A percentile compares a stretch with the other conserved stretches of the same genome.
phyloP scores from a whole-genome alignment of 2,797 vertebrate genomes.

The Salarias fasciatus region DNA sequence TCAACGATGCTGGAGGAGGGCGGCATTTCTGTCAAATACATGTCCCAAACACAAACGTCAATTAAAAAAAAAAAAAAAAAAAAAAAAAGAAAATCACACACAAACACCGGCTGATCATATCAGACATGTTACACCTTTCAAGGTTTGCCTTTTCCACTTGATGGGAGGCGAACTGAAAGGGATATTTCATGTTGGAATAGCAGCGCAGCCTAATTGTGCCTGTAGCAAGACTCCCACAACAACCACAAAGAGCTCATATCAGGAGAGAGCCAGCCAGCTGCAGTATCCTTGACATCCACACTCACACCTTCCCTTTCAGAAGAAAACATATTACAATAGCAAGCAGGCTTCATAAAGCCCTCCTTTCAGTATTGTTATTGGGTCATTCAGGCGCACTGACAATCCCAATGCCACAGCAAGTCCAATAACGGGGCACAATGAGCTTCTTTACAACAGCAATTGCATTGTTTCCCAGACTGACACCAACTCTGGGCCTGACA shows the following conservation, averaged over 20 bases:
- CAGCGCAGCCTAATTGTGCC: neutral
- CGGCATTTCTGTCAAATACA: constrained; percentile 76
- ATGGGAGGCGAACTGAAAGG: neutral
- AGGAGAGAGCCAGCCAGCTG: constrained; percentile 13
- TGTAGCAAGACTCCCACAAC: neutral
- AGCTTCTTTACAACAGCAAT: constrained; percentile 60
- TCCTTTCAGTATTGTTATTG: constrained; percentile 60
- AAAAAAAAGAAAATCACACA: too few species aligned
- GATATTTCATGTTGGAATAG: neutral
- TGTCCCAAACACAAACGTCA: neutral
- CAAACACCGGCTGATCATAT: too few species aligned
- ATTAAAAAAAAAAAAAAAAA: too few species aligned
- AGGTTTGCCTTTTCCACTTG: neutral
- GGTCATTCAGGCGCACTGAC: constrained; percentile 64
- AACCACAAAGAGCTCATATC: constrained; percentile 26
- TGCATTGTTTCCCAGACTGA: constrained; percentile 64
- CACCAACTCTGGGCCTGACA: constrained; percentile 43
- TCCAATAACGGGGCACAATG: constrained; percentile 58
- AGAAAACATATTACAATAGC: constrained; percentile 37
- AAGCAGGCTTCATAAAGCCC: constrained; percentile 38
- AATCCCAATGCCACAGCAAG: constrained; percentile 54
- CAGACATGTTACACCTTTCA: neutral
- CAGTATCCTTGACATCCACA: constrained; percentile 20
- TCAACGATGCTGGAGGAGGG: constrained; percentile 63
- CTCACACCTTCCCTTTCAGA: constrained; percentile 19